phyloP scores from a whole-genome alignment of 2,888 invertebrate species.

The Microdon myrmicae region DNA sequence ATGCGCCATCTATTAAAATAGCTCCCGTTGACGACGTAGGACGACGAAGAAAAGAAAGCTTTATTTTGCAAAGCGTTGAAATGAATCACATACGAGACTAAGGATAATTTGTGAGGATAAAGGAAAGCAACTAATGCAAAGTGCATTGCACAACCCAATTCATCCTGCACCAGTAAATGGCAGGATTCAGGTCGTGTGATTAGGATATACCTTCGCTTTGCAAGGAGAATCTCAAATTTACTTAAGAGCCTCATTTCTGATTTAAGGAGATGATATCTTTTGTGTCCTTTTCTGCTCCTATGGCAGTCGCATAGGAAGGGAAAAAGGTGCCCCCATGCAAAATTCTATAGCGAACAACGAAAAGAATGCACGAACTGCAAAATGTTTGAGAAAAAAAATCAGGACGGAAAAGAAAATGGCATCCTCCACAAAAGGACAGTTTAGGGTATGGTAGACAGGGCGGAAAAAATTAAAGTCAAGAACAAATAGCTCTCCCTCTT shows the following conservation, averaged over 20 bases:
- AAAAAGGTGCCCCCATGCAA: slow-evolving; percentile 17
- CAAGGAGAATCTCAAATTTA: slow-evolving; percentile 17
- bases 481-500: slow-evolving; percentile 6
- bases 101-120: not conserved
- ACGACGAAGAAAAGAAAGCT: slow-evolving; percentile 3
- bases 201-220: slow-evolving; percentile 29
- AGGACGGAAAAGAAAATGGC: slow-evolving; percentile 9
- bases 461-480: slow-evolving; percentile 31
- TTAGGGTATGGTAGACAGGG: slow-evolving; percentile 6
- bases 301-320: too few species aligned
- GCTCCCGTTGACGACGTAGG: not conserved
- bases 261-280: slow-evolving; percentile 14
- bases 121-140: slow-evolving; percentile 4
- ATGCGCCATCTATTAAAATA: slow-evolving; percentile 22
- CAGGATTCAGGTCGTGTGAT: slow-evolving; percentile 37
- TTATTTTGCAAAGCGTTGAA: too few species aligned
- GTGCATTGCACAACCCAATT: not conserved
- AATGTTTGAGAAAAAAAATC: too few species aligned
- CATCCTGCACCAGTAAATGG: slow-evolving; percentile 1
- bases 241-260: slow-evolving; percentile 29
- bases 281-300: not conserved
- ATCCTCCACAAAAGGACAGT: not conserved
- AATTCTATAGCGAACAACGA: slow-evolving; percentile 5
- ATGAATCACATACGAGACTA: too few species aligned
- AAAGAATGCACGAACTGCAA: too few species aligned